Evolutionary conservation across 2,888 invertebrate species (phyloP).

Genomic region (Brachyptera putata): DNA sequence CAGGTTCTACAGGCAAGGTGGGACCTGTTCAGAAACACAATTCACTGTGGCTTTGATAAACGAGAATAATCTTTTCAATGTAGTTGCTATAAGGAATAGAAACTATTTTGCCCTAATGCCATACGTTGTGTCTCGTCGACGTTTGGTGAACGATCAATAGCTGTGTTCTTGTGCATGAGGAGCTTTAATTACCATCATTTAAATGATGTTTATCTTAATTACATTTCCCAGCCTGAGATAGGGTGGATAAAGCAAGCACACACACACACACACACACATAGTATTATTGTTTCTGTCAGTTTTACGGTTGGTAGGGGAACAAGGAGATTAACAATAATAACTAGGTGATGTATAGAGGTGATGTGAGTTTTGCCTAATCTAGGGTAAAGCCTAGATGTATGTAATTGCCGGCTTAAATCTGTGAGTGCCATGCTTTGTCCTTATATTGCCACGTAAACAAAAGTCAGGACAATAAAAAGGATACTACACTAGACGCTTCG

Average conservation of each 20-base stretch:
- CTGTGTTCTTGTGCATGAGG: conserved; percentile 22
- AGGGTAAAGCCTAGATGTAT: background rate
- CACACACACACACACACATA: background rate
- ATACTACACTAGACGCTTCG: too few species aligned
- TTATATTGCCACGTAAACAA: conserved; percentile 13
- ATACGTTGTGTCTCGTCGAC: background rate
- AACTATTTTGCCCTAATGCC: background rate
- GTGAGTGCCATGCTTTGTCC: background rate
- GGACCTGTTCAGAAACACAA: background rate
- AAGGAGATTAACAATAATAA: conserved; percentile 28
- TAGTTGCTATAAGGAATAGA: background rate
- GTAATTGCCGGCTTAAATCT: conserved; percentile 18
- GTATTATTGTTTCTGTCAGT: conserved; percentile 33
- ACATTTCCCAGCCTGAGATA: conserved; percentile 30
- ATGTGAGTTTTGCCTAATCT: background rate
- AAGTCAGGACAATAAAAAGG: too few species aligned
- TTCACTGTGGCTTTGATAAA: background rate
- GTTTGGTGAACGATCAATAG: background rate
- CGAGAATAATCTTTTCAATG: background rate
- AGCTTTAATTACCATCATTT: conserved; percentile 34
- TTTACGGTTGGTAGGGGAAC: conserved; percentile 22
- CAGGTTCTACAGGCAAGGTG: background rate
- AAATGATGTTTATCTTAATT: conserved; percentile 35
- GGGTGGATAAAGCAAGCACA: conserved; percentile 24
- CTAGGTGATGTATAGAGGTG: conserved; percentile 28